phyloP scores from a whole-genome alignment of 1,140 invertebrate species.

The Dreissena rostriformis region DNA sequence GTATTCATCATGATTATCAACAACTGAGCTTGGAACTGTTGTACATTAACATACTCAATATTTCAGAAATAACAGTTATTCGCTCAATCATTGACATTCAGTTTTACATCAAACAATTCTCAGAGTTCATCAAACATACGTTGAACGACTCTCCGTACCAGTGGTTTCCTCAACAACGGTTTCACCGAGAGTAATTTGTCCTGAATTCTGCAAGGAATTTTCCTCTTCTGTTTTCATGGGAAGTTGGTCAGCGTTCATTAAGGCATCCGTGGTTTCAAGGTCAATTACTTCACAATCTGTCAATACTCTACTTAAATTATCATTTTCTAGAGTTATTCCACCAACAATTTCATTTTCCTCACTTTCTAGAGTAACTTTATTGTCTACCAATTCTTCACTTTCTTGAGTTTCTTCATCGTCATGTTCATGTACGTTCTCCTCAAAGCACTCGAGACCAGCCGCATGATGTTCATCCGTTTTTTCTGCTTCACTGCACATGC shows the following conservation, averaged over 20 bases:
- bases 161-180: neutral
- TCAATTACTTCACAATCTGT: slow-evolving; percentile 18
- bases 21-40: too few species aligned
- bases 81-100: too few species aligned
- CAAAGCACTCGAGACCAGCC: neutral
- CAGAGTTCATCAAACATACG: too few species aligned
- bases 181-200: neutral
- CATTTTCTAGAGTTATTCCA: too few species aligned
- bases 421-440: neutral
- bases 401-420: neutral
- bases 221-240: slow-evolving; percentile 19
- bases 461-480: neutral
- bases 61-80: too few species aligned
- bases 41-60: too few species aligned
- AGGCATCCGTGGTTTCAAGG: slow-evolving; percentile 15
- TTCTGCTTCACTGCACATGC: neutral
- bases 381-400: neutral
- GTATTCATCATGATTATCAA: too few species aligned
- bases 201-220: neutral
- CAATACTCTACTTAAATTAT: too few species aligned
- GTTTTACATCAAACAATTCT: too few species aligned
- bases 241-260: slow-evolving; percentile 16
- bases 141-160: neutral
- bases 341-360: slow-evolving; percentile 2
- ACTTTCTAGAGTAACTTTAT: neutral